Base-by-base conservation (phyloP, 2,113 vertebrate genomes). In the Toxotes chatareus region DNA sequence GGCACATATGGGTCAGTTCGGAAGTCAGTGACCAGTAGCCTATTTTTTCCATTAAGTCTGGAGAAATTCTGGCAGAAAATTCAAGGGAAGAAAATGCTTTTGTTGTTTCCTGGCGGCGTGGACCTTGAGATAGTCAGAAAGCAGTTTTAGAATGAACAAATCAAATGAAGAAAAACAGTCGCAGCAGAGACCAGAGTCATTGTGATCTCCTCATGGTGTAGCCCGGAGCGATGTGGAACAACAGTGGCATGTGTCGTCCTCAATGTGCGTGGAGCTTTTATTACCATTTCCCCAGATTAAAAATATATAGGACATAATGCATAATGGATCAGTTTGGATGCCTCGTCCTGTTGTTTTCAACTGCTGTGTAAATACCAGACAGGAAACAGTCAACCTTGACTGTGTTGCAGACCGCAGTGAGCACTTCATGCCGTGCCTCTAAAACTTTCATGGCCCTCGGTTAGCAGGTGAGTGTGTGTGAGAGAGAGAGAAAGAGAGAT, bases 261-360 rank as follows among this genome's bases (percentile, higher is more conserved):
- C 40, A 27, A 21, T 2, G 11, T 61, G 40, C 51, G 2, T 42
- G 31, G 68, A 49, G 69, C n/a, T 76, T 77, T 80, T 21, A 57
- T 63, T 72, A 49, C 46, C 1, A 5, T 66, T 82, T 64, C 76
- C 38, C 44, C 36, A 4, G 73, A 79, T 89, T 23, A 90, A 78
- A 86, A 74, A 60, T 71, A 77, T 55, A 84, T 86, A 77, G 32
- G 47, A 61, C 71, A 23, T 67, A 38, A 75, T 88, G 69, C 63
- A 84, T 89, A 77, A 81, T 86, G 80, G 82, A 90, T 76, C 42
- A 51, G n/a, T 73, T 56, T 47, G 66, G 80, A 82, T 82, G 64
- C 66, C 4, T 46, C 21, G 12, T 10, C 56, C 56, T 34, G 71
- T 65, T 71, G 38, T 89, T 64, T 82, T 85, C 63, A 81, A 65